Evolutionary conservation across 2,888 invertebrate species (phyloP), one percentile per base, ranked within the genome.

Genomic region (Drosophila melanosoma): DNA sequence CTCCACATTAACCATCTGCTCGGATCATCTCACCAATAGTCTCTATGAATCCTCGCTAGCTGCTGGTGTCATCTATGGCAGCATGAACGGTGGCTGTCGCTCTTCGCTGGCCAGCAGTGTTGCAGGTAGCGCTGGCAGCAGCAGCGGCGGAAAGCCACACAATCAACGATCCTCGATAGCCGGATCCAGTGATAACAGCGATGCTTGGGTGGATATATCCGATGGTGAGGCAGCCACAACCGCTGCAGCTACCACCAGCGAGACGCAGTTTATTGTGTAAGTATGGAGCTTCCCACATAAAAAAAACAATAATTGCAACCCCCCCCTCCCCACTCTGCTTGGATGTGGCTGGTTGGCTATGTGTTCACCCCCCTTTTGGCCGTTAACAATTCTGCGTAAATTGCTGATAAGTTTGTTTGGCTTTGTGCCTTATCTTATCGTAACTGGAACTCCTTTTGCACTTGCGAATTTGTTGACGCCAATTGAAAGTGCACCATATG

Each of bases 181-280:
- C 8, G 83, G 90, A 0, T 90, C 91, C 20, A 91, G 91, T 57
- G 93, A 93, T 61, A 92, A 92, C 74, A 93, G 93, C 85, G 93
- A 93, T 64, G 93, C 92, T 58, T 93, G 93, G 93, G 90, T 93
- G 63, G 93, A 93, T 76, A 91, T 93, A 45, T 92, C 93, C 15
- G 93, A 93, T 32, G 82, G 66, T 1, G 89, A 83, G 69, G 73
- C 61, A 32, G 6, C 6, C 20, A 54, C 65, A 54, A 29, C 78
- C 40, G 76, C 81, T 82, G 65, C 54, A 23, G 20, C 62, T 29
- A 53, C 54, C n/a, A 40, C 48, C 53, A 68, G n/a, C 69, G 84
- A 86, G 56, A 49, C 88, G 42, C 92, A 92, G 67, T 93, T 93
- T 67, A 91, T 93, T 83, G 93, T 93, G 93, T 93, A 86, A 93